Evolutionary conservation across 2,888 invertebrate genomes (phyloP).

Genomic region (Unio delphinus): DNA sequence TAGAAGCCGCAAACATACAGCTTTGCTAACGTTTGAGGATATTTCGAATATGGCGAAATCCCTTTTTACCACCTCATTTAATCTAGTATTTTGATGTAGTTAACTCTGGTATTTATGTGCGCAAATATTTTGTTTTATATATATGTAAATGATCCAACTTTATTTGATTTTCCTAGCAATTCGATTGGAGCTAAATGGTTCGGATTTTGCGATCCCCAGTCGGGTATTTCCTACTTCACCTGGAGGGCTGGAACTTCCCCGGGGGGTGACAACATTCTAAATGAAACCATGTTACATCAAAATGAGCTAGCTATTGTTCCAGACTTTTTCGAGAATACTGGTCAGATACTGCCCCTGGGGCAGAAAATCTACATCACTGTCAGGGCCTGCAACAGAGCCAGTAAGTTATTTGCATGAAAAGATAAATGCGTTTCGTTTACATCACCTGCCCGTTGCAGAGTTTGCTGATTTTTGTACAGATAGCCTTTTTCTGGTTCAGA

Average conservation of each 20-base stretch:
- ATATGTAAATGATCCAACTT: no score
- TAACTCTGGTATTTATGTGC: neutral
- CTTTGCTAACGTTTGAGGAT: no score
- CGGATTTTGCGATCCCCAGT: constrained; percentile 24
- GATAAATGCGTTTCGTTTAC: no score
- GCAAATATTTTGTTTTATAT: neutral
- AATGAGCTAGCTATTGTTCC: constrained; percentile 10
- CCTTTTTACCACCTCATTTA: no score
- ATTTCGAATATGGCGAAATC: no score
- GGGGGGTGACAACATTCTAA: constrained; percentile 12
- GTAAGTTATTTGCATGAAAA: constrained; percentile 9
- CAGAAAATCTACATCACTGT: constrained; percentile 35
- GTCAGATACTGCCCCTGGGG: constrained; percentile 25
- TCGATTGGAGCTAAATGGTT: constrained; percentile 22
- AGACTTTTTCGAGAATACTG: constrained; percentile 8
- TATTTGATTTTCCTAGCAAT: constrained; percentile 3
- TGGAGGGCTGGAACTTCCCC: constrained; percentile 18
- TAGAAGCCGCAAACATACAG: no score
- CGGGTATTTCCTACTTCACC: constrained; percentile 18
- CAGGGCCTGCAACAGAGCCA: constrained; percentile 46
- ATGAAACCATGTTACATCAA: constrained; percentile 11
- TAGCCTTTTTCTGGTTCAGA: no score
- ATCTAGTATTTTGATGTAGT: neutral
- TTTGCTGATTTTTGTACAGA: no score
- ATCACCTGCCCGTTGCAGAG: no score